Percentiles rank a stretch among this genome's conserved stretches.
These are phyloP conservation scores for Caenorhabditis sp. DNA, from an alignment of 2,888 invertebrate species.

Conservation along the genomic window DNA sequence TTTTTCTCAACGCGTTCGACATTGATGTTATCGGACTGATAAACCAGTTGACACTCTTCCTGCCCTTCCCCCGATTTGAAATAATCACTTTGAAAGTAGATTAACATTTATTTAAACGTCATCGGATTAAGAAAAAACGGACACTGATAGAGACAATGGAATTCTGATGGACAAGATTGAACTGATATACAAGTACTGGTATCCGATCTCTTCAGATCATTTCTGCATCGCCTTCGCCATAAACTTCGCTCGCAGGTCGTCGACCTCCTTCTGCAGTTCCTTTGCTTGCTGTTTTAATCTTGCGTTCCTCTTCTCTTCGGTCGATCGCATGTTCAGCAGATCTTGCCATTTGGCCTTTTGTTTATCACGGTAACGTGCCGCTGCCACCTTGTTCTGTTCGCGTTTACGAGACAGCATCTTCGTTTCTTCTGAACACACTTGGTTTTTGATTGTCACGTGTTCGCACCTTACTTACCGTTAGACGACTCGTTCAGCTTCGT, in stretches of 20 bases:
- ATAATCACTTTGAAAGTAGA: slow-evolving; percentile 5
- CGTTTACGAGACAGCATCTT: slow-evolving; percentile 47
- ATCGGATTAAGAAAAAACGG: slow-evolving; percentile 10
- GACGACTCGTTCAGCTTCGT: slow-evolving; percentile 22
- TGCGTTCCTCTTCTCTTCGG: slow-evolving; percentile 35
- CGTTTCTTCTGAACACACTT: slow-evolving; percentile 37
- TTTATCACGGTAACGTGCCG: slow-evolving; percentile 61
- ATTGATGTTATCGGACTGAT: too few relatives aligned
- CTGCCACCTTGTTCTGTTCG: slow-evolving; percentile 62
- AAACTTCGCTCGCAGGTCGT: slow-evolving; percentile 18
- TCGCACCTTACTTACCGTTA: slow-evolving; percentile 2
- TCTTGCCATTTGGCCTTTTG: slow-evolving; percentile 55
- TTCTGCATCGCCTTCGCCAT: slow-evolving; percentile 8
- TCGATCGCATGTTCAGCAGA: slow-evolving; percentile 16
- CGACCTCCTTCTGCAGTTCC: slow-evolving; percentile 36
- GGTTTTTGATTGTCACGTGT: too few relatives aligned
- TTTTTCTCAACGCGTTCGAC: too few relatives aligned
- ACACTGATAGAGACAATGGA: slow-evolving; percentile 10
- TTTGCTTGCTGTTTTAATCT: slow-evolving; percentile 30
- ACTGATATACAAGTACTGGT: slow-evolving; percentile 50
- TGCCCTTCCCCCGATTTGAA: neutral
- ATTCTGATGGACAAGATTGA: slow-evolving; percentile 6
- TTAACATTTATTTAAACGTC: slow-evolving; percentile 22
- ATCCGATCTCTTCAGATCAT: neutral
- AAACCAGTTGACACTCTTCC: neutral